Evolutionary conservation across 2,888 invertebrate species (phyloP).

Genomic region (Diarsia dahlii): DNA sequence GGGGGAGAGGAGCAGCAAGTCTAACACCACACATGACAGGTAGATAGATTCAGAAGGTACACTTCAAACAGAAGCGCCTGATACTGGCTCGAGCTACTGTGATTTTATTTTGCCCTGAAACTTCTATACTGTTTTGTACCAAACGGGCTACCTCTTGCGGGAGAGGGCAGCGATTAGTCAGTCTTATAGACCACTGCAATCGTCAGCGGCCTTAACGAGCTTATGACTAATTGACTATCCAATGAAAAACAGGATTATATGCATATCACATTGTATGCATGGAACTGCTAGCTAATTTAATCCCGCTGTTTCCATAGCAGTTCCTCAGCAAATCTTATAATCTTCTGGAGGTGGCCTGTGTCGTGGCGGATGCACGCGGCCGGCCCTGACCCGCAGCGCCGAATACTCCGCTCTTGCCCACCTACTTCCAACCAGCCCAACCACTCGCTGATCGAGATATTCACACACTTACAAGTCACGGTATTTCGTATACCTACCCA

Average conservation of each 20-base stretch:
- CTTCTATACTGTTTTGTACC: background rate
- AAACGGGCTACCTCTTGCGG: background rate
- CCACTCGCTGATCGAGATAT: conserved; percentile 40
- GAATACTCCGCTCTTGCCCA: conserved; percentile 23
- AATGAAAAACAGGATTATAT: background rate
- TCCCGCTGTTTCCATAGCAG: background rate
- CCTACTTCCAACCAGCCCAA: conserved; percentile 28
- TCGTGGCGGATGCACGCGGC: conserved; percentile 25
- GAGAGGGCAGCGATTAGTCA: background rate
- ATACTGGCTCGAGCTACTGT: background rate
- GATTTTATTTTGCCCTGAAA: background rate
- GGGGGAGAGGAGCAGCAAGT: background rate
- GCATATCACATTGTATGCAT: background rate
- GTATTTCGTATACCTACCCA: conserved; percentile 19
- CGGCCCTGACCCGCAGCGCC: conserved; percentile 59
- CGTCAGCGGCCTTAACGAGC: background rate
- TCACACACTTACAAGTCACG: conserved; percentile 41
- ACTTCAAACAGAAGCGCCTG: background rate
- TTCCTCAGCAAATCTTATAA: background rate
- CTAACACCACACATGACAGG: background rate
- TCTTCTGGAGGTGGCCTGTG: conserved; percentile 5
- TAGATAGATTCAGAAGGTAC: conserved; percentile 29
- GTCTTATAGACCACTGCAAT: background rate
- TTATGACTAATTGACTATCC: background rate
- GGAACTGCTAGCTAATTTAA: background rate